Percentiles rank a stretch among this genome's conserved stretches.
phyloP scores from a whole-genome alignment of 2,797 vertebrate species.

The Poeciliopsis gracilis region DNA sequence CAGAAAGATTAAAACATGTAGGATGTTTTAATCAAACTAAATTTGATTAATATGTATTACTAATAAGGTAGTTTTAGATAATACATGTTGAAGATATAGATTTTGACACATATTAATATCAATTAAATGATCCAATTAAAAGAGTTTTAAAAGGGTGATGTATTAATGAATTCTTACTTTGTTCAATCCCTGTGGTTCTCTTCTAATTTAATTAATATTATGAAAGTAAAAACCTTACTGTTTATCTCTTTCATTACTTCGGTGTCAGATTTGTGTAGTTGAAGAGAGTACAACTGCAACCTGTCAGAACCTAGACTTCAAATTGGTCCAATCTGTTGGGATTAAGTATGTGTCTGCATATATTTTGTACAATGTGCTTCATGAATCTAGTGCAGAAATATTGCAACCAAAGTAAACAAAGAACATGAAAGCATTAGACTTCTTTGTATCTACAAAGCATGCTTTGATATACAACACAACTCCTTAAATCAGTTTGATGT shows the following conservation, averaged over 20 bases:
- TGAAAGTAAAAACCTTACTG: background rate
- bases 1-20: background rate
- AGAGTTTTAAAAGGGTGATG: background rate
- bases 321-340: background rate
- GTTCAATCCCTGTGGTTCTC: background rate
- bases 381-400: background rate
- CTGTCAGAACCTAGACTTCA: background rate
- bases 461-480: constrained; percentile 4
- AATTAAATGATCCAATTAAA: background rate
- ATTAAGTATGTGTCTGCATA: background rate
- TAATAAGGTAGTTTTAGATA: background rate
- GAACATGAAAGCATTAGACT: background rate
- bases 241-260: background rate
- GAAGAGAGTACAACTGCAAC: background rate
- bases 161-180: background rate
- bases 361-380: background rate
- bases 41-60: background rate
- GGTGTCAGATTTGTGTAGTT: background rate
- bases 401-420: background rate
- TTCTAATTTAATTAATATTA: background rate
- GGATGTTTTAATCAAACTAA: background rate
- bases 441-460: background rate
- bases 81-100: background rate
- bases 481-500: constrained; percentile 34
- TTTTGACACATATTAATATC: background rate